Evolutionary conservation across 2,113 vertebrate genomes (phyloP), one percentile per base, ranked within the genome.

Genomic region (Abramis brama): DNA sequence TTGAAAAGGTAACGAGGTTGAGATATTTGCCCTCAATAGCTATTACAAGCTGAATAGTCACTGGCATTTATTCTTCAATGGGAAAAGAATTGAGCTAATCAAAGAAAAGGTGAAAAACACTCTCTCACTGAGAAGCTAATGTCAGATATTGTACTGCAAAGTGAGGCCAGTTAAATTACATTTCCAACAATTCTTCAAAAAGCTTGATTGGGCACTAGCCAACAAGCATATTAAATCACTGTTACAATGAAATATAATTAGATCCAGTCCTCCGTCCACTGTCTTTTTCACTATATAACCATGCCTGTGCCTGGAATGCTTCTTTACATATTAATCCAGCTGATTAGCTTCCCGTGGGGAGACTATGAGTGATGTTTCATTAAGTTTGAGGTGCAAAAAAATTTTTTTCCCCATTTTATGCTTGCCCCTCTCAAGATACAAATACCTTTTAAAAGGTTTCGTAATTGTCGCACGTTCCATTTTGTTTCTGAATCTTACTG

Each of bases 211-310:
- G 89, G 73, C 83, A 75, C 79, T 79, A 33, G 88, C 47, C 87
- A 74, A 85, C 73, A 85, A 91, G 88, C 88, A 74, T 83, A 91
- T 91, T 89, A 90, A 93, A 93, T 92, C 90, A 93, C 30, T n/a
- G 71, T 86, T 89, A 94, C 92, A 93, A 92, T 91, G 89, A 89
- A 92, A 90, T 3, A 82, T 89, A 93, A 94, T 93, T 93, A 93
- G 88, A 90, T 86, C 83, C 90, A 90, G 86, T 87, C 85, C 87
- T 89, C 86, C 73, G 88, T 90, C 88, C 84, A 87, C 27, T 78
- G 33, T 77, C 25, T 55, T 21, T 76, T 79, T 85, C 77, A 59
- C 60, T 78, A 68, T 82, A 70, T 68, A 62, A 60, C 27, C 62
- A 47, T 87, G 75, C 59, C 66, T 83, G 47, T 79, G 5, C 2